A percentile compares a stretch with the other conserved stretches of the same genome.
Conservation (phyloP, 1,140 invertebrate species). For the Pygmarrhopalites habei region DNA sequence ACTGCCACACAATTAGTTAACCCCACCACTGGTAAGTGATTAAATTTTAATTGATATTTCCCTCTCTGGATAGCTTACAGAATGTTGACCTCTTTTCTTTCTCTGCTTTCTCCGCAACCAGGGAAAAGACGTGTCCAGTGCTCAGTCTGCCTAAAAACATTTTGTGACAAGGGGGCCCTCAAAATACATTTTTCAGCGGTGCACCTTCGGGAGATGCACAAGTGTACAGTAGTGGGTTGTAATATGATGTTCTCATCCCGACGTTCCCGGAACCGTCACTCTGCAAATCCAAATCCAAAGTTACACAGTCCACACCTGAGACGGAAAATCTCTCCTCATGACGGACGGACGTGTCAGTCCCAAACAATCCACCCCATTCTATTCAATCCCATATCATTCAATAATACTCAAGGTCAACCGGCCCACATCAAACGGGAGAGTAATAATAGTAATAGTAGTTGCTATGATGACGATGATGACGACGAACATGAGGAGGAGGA, state of each 20-base stretch:
- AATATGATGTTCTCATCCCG: conserved; percentile 96
- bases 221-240: conserved; percentile 96
- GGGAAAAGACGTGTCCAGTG: conserved; percentile 96
- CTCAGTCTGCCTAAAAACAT: conserved; percentile 96
- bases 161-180: conserved; percentile 98
- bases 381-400: conserved; percentile 8
- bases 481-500: background rate
- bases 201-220: conserved; percentile 97
- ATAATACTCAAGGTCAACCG: background rate
- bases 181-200: conserved; percentile 99
- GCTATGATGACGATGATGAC: conserved; percentile 7
- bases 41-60: background rate
- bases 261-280: conserved; percentile 89
- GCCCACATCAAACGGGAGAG: background rate
- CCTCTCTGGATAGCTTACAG: too few relatives aligned
- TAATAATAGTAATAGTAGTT: conserved; percentile 15
- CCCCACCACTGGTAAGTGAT: conserved; percentile 63
- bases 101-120: conserved; percentile 56
- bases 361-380: background rate
- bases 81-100: background rate
- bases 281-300: conserved; percentile 97
- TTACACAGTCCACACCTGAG: conserved; percentile 89
- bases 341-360: conserved; percentile 60
- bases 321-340: conserved; percentile 85
- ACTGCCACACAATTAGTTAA: conserved; percentile 51